Evolutionary conservation across 2,888 invertebrate genomes (phyloP).

Genomic region (Erebia aethiops): DNA sequence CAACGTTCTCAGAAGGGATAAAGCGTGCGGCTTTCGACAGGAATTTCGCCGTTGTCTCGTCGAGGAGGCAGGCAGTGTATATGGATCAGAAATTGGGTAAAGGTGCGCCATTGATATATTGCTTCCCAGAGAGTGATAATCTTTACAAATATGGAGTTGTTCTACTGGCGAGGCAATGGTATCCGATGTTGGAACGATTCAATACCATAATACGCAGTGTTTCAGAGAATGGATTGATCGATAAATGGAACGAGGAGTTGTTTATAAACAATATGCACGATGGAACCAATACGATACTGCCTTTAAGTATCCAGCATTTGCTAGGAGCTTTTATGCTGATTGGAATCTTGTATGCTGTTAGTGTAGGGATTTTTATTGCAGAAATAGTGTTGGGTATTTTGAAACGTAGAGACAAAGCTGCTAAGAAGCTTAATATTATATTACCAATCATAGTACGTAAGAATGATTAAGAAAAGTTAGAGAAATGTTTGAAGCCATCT

Average conservation of each 20-base stretch:
- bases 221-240: slow-evolving; percentile 75
- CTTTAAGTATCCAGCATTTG: slow-evolving; percentile 70
- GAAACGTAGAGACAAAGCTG: neutral
- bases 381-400: slow-evolving; percentile 51
- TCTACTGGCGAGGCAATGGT: slow-evolving; percentile 72
- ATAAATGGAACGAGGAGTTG: slow-evolving; percentile 76
- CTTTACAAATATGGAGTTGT: slow-evolving; percentile 80
- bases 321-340: slow-evolving; percentile 77
- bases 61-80: slow-evolving; percentile 73
- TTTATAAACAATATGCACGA: slow-evolving; percentile 61
- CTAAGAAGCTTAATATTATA: neutral
- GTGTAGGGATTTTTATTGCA: slow-evolving; percentile 63
- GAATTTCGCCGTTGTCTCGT: slow-evolving; percentile 74
- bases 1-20: slow-evolving; percentile 70
- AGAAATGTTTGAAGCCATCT: neutral
- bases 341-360: slow-evolving; percentile 66
- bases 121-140: slow-evolving; percentile 73
- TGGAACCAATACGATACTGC: slow-evolving; percentile 59
- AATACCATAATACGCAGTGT: slow-evolving; percentile 75
- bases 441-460: neutral
- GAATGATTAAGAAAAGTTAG: neutral
- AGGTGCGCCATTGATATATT: slow-evolving; percentile 70
- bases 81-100: slow-evolving; percentile 72
- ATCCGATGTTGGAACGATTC: slow-evolving; percentile 70
- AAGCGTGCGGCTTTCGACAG: slow-evolving; percentile 39